A percentile compares a stretch with the other conserved stretches of the same genome.
These are phyloP conservation scores for Brachyrhaphis roseni DNA, from an alignment of 2,797 vertebrate genomes.

Conservation along the genomic window DNA sequence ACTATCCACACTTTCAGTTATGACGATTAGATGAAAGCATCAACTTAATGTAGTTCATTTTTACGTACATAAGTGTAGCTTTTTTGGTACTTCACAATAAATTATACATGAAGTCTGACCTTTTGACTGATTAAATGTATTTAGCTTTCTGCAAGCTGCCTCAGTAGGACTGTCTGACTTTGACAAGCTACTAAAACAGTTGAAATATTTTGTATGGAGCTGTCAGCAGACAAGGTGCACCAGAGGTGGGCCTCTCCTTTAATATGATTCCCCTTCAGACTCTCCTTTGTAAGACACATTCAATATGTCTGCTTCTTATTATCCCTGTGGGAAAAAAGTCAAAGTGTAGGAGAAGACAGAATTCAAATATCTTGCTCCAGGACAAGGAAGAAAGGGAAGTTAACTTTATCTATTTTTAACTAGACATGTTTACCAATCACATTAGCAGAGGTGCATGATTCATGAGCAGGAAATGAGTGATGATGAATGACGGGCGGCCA, in stretches of 20 bases:
- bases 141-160: conserved; percentile 38
- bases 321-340: conserved; percentile 36
- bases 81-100: neutral
- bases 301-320: conserved; percentile 47
- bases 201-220: conserved; percentile 51
- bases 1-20: no score
- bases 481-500: conserved; percentile 19
- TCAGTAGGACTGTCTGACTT: conserved; percentile 60
- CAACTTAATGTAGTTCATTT: neutral
- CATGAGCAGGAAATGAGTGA: conserved; percentile 35
- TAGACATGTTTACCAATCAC: conserved; percentile 23
- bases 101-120: neutral
- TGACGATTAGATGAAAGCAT: neutral
- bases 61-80: neutral
- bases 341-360: conserved; percentile 20
- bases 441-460: neutral
- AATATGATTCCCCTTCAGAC: conserved; percentile 64
- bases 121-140: conserved; percentile 29
- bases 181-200: conserved; percentile 42
- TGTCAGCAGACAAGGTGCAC: conserved; percentile 63
- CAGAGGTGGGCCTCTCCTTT: conserved; percentile 67
- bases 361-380: conserved; percentile 15
- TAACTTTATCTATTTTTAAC: conserved; percentile 20
- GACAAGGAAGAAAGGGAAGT: conserved; percentile 3
- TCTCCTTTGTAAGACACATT: conserved; percentile 63